Conservation (phyloP, 35 echinoderm and acorn worm species). For the Ophiothrix spiculata region DNA sequence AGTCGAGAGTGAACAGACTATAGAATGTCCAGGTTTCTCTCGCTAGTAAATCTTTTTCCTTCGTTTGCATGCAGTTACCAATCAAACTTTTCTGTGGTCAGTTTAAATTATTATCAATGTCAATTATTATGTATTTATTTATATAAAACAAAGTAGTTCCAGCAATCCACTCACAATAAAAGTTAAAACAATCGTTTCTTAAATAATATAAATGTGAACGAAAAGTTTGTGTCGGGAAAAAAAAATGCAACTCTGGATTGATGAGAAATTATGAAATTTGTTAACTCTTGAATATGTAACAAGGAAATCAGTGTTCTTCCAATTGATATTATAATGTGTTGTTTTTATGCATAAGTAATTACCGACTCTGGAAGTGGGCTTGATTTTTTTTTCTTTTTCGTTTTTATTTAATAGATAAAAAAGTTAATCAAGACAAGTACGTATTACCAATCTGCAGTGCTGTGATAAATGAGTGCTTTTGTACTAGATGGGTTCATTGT, state of each 20-base stretch:
- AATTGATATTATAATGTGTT: not conserved
- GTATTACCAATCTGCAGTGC: conserved; percentile 11
- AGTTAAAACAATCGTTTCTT: not conserved
- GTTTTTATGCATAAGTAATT: not conserved
- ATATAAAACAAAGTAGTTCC: not conserved
- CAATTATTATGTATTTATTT: conserved; percentile 14
- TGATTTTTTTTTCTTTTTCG: not conserved
- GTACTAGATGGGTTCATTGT: not conserved
- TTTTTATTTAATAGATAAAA: not conserved
- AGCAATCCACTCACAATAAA: not conserved
- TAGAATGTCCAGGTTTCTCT: too few relatives aligned
- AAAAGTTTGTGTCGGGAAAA: not conserved
- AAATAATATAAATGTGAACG: not conserved
- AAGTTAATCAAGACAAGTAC: not conserved
- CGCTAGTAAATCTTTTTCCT: not conserved
- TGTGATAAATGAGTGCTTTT: conserved; percentile 1
- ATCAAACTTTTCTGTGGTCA: conserved; percentile 15
- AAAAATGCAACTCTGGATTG: conserved; percentile 9
- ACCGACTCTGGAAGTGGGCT: conserved; percentile 11
- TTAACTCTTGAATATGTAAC: not conserved
- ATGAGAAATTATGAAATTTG: conserved; percentile 12
- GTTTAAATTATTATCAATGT: not conserved
- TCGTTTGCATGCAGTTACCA: not conserved
- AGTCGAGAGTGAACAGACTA: too few relatives aligned
- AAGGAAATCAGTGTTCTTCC: not conserved